Conservation (phyloP, 2,113 vertebrate genomes). For the Ranitomeya imitator region DNA sequence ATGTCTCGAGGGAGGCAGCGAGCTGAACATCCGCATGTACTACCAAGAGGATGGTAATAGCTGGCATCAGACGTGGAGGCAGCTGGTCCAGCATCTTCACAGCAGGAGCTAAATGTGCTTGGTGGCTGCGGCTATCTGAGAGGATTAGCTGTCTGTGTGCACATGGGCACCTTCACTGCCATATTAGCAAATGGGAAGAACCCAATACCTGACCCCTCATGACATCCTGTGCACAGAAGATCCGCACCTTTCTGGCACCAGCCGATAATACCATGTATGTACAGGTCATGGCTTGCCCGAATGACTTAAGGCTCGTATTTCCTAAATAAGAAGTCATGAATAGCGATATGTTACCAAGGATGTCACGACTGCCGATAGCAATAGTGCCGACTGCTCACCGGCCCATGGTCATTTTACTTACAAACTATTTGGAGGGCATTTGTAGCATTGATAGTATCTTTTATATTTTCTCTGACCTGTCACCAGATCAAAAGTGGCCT, state of each 20-base stretch:
- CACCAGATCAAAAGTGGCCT: too few species aligned
- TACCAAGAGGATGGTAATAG: constrained; percentile 49
- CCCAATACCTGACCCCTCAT: not conserved
- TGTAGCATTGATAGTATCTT: too few species aligned
- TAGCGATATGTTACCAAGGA: not conserved
- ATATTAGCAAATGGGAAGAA: not conserved
- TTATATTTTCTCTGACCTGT: too few species aligned
- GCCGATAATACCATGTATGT: not conserved
- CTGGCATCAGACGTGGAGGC: constrained; percentile 54
- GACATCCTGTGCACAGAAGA: not conserved
- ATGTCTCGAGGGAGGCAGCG: constrained; percentile 47
- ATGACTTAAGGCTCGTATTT: constrained; percentile 16
- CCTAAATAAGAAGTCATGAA: constrained; percentile 22
- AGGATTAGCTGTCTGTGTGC: constrained; percentile 49
- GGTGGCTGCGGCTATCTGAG: constrained; percentile 54
- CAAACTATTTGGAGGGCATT: not conserved
- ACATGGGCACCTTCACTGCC: constrained; percentile 47
- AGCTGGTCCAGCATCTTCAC: constrained; percentile 58
- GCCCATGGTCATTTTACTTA: not conserved
- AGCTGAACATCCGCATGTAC: constrained; percentile 57
- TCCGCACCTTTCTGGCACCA: constrained; percentile 25
- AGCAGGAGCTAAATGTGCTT: constrained; percentile 52
- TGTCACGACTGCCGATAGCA: constrained; percentile 17
- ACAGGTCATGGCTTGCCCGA: constrained; percentile 2
- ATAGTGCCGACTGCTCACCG: not conserved